Evolutionary conservation across 2,797 vertebrate genomes (phyloP).

Genomic region (Gymnothorax javanicus): DNA sequence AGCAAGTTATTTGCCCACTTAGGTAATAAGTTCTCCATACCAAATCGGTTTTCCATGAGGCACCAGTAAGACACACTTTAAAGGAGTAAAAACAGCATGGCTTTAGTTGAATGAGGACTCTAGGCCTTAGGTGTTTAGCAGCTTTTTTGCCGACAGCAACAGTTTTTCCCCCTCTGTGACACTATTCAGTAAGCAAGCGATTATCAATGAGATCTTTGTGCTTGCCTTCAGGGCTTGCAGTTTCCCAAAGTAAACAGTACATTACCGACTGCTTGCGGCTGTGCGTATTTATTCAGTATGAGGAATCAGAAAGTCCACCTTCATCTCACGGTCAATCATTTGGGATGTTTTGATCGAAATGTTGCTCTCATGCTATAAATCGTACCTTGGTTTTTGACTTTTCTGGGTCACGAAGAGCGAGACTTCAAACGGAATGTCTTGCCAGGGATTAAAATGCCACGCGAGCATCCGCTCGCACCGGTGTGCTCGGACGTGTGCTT

Average conservation of each 20-base stretch:
- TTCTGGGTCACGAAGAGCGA: conserved; percentile 40
- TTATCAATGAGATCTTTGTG: conserved; percentile 79
- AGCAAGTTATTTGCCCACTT: conserved; percentile 31
- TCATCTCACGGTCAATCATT: conserved; percentile 61
- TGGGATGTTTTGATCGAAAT: conserved; percentile 54
- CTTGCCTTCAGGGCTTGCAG: conserved; percentile 58
- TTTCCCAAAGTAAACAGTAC: conserved; percentile 68
- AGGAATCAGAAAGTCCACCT: conserved; percentile 58
- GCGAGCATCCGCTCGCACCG: conserved; percentile 31
- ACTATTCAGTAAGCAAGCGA: conserved; percentile 63
- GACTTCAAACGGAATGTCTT: conserved; percentile 41
- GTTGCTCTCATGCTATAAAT: conserved; percentile 36
- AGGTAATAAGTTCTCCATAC: conserved; percentile 64
- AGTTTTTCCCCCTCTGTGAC: conserved; percentile 60
- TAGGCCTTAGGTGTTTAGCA: conserved; percentile 61
- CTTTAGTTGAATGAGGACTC: conserved; percentile 62
- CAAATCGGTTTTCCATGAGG: conserved; percentile 50
- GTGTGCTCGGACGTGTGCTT: conserved; percentile 8
- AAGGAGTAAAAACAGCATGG: conserved; percentile 60
- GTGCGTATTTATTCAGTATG: conserved; percentile 64
- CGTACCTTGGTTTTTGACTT: conserved; percentile 27
- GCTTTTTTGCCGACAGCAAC: conserved; percentile 56
- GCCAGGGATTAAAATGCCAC: conserved; percentile 25
- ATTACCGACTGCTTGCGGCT: conserved; percentile 65
- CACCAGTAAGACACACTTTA: conserved; percentile 41